These are phyloP conservation scores for Channa striata DNA, from an alignment of 2,797 vertebrate species.

Conservation along the genomic window DNA sequence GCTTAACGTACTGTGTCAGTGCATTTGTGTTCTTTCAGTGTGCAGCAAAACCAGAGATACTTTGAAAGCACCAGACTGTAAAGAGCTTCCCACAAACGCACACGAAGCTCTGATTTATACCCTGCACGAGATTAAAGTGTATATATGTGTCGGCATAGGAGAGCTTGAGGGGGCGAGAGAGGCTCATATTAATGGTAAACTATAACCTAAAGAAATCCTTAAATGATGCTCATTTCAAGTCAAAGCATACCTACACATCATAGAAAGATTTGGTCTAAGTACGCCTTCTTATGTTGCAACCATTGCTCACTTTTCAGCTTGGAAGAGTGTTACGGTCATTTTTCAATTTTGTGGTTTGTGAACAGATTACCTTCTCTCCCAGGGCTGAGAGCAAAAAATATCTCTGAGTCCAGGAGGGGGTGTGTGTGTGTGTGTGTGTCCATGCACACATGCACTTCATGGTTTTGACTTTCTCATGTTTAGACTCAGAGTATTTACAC, in stretches of 20 bases:
- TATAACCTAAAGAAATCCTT: slow-evolving; percentile 46
- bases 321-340: slow-evolving; percentile 71
- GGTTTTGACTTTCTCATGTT: slow-evolving; percentile 70
- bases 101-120: not conserved
- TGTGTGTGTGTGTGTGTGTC: slow-evolving; percentile 19
- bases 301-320: slow-evolving; percentile 63
- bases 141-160: slow-evolving; percentile 9
- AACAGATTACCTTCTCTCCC: slow-evolving; percentile 74
- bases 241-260: slow-evolving; percentile 48
- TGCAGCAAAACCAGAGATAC: not conserved
- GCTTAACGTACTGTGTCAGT: not conserved
- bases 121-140: slow-evolving; percentile 14
- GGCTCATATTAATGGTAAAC: slow-evolving; percentile 24
- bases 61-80: not conserved
- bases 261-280: slow-evolving; percentile 54
- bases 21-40: not conserved
- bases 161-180: not conserved
- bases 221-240: slow-evolving; percentile 57
- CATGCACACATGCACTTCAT: slow-evolving; percentile 32
- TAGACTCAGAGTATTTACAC: slow-evolving; percentile 55
- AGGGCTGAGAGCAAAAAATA: slow-evolving; percentile 53
- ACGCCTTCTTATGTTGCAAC: slow-evolving; percentile 64
- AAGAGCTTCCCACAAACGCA: not conserved
- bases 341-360: slow-evolving; percentile 81
- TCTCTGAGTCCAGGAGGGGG: slow-evolving; percentile 32